Evolutionary conservation across 2,113 vertebrate species (phyloP).

Genomic region (Zosterops hypoxanthus): DNA sequence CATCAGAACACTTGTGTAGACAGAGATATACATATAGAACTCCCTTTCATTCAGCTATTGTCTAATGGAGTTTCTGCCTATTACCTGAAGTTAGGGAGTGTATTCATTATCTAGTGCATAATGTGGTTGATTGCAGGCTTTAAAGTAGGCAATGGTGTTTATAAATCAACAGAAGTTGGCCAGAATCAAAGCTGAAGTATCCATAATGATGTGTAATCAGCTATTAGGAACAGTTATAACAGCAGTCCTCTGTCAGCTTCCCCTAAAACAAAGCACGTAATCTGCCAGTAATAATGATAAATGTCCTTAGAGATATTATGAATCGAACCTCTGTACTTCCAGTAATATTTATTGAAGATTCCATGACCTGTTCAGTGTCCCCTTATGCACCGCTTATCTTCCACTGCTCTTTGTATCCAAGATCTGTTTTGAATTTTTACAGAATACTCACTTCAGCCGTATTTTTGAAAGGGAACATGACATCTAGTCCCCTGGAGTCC

Average conservation of each 20-base stretch:
- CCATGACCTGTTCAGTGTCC: conserved; percentile 1
- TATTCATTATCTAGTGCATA: conserved; percentile 48
- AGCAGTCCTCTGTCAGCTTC: conserved; percentile 26
- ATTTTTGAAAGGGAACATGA: conserved; percentile 39
- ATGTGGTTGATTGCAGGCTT: conserved; percentile 42
- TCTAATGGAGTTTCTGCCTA: conserved; percentile 39
- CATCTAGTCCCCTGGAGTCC: conserved; percentile 9
- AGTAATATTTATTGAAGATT: conserved; percentile 21
- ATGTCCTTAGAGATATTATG: conserved; percentile 24
- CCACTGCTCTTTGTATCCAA: conserved; percentile 6
- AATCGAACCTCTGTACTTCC: conserved; percentile 31
- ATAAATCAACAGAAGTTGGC: conserved; percentile 63
- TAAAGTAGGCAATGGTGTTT: conserved; percentile 37
- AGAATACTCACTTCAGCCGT: conserved; percentile 1
- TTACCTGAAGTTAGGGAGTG: conserved; percentile 43
- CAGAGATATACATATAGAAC: neutral
- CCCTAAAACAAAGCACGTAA: conserved; percentile 45
- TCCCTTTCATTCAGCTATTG: conserved; percentile 24
- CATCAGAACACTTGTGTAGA: neutral
- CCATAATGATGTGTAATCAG: conserved; percentile 39
- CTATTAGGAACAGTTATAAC: conserved; percentile 51
- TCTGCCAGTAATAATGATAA: conserved; percentile 55
- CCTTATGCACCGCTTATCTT: conserved; percentile 27
- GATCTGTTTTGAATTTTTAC: conserved; percentile 54
- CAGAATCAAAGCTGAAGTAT: conserved; percentile 55